A percentile compares a stretch with the other conserved stretches of the same genome.
Evolutionary conservation across 2,797 vertebrate genomes (phyloP).

Genomic region (Coccyzus lansbergi): DNA sequence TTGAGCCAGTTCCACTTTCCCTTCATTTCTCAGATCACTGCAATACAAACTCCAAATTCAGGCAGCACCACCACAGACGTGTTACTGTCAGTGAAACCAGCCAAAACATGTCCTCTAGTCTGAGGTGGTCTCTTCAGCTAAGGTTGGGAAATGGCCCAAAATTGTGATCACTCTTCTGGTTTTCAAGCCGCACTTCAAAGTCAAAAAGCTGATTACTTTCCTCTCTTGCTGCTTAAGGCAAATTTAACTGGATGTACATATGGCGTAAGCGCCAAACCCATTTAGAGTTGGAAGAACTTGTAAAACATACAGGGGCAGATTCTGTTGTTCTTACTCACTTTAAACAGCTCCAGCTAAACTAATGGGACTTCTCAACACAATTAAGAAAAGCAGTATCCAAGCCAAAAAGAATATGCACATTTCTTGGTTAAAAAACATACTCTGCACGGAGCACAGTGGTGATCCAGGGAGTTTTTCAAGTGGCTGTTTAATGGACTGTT

Average conservation of each 20-base stretch:
- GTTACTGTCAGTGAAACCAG: conserved; percentile 51
- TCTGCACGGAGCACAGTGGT: background rate
- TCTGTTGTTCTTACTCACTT: conserved; percentile 68
- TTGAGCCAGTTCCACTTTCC: conserved; percentile 50
- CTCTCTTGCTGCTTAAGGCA: conserved; percentile 58
- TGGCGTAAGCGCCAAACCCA: conserved; percentile 64
- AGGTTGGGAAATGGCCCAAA: conserved; percentile 56
- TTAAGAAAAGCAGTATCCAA: conserved; percentile 4
- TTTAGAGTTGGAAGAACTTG: conserved; percentile 63
- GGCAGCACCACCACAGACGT: conserved; percentile 60
- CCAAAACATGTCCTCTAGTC: conserved; percentile 57
- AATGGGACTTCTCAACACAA: conserved; percentile 28
- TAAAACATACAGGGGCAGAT: conserved; percentile 64
- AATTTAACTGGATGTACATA: conserved; percentile 60
- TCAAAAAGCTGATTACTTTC: conserved; percentile 53
- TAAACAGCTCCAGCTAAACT: conserved; percentile 40
- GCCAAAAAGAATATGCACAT: conserved; percentile 13
- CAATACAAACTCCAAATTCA: conserved; percentile 46
- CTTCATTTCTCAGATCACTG: conserved; percentile 43
- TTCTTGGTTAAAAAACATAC: background rate
- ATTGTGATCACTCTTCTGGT: conserved; percentile 33
- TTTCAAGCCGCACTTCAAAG: conserved; percentile 65
- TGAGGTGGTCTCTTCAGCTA: conserved; percentile 61
- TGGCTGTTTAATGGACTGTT: background rate
- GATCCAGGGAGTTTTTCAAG: background rate